These are phyloP conservation scores for Zophobas atratus DNA, from an alignment of 1,140 invertebrate species.

Conservation along the genomic window DNA sequence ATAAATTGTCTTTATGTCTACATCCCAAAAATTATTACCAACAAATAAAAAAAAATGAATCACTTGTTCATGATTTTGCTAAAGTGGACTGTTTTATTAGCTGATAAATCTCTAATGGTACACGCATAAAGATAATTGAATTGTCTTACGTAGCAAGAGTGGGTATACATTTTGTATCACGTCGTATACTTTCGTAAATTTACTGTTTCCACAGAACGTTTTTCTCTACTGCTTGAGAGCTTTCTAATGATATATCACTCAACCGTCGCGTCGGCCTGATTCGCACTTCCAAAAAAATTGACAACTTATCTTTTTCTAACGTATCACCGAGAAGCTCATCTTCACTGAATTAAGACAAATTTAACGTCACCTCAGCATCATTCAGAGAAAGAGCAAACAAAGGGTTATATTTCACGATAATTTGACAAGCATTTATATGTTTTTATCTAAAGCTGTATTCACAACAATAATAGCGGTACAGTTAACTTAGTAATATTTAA, in stretches of 20 bases:
- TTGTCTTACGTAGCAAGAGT: neutral
- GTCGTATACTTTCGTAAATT: constrained; percentile 15
- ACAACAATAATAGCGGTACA: no score
- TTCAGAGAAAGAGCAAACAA: neutral
- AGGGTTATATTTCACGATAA: neutral
- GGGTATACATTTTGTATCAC: constrained; percentile 19
- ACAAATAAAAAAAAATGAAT: neutral
- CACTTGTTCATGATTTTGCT: no score
- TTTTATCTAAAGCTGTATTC: neutral
- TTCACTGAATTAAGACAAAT: constrained; percentile 39
- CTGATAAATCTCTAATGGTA: constrained; percentile 9
- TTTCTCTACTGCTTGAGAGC: constrained; percentile 5
- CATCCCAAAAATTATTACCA: no score
- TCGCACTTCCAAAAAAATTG: constrained; percentile 23
- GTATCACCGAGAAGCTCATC: constrained; percentile 21
- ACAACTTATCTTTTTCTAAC: constrained; percentile 27
- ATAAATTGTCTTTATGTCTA: no score
- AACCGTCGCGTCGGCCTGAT: constrained; percentile 14
- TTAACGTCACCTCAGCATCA: constrained; percentile 18
- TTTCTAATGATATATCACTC: constrained; percentile 41
- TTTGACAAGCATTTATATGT: neutral
- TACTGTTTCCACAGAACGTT: neutral
- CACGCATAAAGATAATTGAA: constrained; percentile 36
- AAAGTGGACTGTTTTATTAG: no score
- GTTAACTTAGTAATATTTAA: no score